phyloP scores from a whole-genome alignment of 2,888 invertebrate genomes.

The Anoncus sp. region DNA sequence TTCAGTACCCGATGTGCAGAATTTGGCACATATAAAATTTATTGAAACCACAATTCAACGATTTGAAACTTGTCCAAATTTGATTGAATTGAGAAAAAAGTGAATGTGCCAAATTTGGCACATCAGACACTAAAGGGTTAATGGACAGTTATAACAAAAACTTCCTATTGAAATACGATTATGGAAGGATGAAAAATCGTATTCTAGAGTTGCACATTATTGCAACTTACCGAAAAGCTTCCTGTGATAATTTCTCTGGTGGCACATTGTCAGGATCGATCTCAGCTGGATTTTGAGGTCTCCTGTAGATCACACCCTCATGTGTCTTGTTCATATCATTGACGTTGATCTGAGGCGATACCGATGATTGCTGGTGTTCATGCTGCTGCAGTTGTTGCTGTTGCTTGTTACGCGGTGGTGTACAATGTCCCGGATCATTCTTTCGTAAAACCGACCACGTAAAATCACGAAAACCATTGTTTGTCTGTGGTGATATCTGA shows the following conservation, averaged over 20 bases:
- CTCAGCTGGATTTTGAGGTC: constrained; percentile 79
- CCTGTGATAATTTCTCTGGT: constrained; percentile 87
- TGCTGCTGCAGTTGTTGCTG: constrained; percentile 41
- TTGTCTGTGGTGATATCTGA: constrained; percentile 80
- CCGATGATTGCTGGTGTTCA: constrained; percentile 45
- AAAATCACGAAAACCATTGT: constrained; percentile 84
- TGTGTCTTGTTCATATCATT: constrained; percentile 71
- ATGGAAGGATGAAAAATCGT: too few relatives aligned
- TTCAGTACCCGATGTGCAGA: too few relatives aligned
- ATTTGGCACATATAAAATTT: too few relatives aligned
- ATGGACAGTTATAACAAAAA: too few relatives aligned
- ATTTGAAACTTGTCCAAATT: too few relatives aligned
- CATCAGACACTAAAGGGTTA: too few relatives aligned
- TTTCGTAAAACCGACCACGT: constrained; percentile 85
- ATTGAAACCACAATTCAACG: too few relatives aligned
- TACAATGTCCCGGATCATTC: constrained; percentile 74
- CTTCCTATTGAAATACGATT: too few relatives aligned
- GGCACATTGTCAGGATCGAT: constrained; percentile 84
- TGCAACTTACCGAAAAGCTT: constrained; percentile 84
- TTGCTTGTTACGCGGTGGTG: constrained; percentile 71
- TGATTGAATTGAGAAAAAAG: too few relatives aligned
- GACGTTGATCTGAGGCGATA: constrained; percentile 3
- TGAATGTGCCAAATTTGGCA: too few relatives aligned
- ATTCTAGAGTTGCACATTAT: background rate
- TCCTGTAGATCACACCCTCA: constrained; percentile 74